A percentile compares a stretch with the other conserved stretches of the same genome.
phyloP scores from a whole-genome alignment of 2,113 vertebrate genomes.

The Callithrix jacchus region DNA sequence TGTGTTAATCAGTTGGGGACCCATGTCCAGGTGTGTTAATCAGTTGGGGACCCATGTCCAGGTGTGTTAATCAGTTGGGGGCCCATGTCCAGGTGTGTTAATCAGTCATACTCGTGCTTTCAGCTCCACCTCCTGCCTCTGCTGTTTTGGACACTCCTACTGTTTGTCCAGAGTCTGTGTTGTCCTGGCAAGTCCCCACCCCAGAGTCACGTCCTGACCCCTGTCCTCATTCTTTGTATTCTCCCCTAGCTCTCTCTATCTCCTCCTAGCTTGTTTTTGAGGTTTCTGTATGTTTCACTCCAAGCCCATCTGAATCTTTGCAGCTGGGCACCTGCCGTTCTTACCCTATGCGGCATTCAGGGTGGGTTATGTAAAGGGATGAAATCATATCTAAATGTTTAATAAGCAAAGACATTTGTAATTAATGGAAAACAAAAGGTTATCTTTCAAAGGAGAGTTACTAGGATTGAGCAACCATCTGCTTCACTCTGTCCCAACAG shows the following conservation, averaged over 20 bases:
- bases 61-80: no score
- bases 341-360: neutral
- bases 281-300: neutral
- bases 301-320: neutral
- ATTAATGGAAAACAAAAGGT: conserved; percentile 16
- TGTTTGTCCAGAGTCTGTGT: neutral
- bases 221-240: neutral
- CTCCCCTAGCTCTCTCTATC: neutral
- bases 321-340: neutral
- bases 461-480: neutral
- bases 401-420: conserved; percentile 18
- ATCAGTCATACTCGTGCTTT: neutral
- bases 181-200: neutral
- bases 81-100: neutral
- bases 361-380: neutral
- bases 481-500: neutral
- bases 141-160: neutral
- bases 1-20: no score
- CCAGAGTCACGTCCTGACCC: no score
- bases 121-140: neutral
- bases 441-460: neutral
- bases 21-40: no score
- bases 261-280: neutral
- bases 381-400: neutral
- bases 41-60: no score